phyloP scores from a whole-genome alignment of 2,113 vertebrate genomes.

The Apodemus speciosus region DNA sequence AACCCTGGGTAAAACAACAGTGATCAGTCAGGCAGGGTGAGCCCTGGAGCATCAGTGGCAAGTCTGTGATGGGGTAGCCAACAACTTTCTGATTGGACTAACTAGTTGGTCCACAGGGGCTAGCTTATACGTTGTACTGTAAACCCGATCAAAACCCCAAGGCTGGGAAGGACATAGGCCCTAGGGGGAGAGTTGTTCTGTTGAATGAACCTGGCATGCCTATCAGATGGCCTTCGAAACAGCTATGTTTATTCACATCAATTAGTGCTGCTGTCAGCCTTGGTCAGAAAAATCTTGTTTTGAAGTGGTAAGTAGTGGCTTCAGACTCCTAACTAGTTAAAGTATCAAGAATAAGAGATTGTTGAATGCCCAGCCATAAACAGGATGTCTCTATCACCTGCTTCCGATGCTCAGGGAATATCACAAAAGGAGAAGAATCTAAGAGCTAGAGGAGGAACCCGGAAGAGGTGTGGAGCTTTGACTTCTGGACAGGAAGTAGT shows the following conservation, averaged over 20 bases:
- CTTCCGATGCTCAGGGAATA: not conserved
- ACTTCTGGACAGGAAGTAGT: too few relatives aligned
- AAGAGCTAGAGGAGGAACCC: not conserved
- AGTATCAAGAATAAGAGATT: not conserved
- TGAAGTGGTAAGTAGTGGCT: not conserved
- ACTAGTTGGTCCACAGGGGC: not conserved
- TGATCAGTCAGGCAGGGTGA: not conserved
- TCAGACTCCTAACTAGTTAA: not conserved
- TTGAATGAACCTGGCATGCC: not conserved
- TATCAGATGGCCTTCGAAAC: not conserved
- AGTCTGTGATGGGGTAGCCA: not conserved
- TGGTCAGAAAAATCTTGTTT: not conserved
- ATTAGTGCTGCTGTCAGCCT: not conserved
- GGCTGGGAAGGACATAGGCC: not conserved
- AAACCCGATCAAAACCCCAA: not conserved
- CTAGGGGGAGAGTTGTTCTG: not conserved
- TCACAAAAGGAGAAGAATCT: not conserved
- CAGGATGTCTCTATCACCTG: too few relatives aligned
- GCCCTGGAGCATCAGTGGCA: too few relatives aligned
- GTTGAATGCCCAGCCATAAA: not conserved
- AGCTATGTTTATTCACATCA: not conserved
- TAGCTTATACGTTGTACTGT: not conserved
- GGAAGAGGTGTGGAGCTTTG: not conserved
- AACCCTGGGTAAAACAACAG: not conserved
- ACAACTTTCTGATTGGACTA: not conserved